A percentile compares a stretch with the other conserved stretches of the same genome.
These are phyloP conservation scores for Alviniconcha marisindica DNA, from an alignment of 1,140 invertebrate genomes.

Conservation along the genomic window DNA sequence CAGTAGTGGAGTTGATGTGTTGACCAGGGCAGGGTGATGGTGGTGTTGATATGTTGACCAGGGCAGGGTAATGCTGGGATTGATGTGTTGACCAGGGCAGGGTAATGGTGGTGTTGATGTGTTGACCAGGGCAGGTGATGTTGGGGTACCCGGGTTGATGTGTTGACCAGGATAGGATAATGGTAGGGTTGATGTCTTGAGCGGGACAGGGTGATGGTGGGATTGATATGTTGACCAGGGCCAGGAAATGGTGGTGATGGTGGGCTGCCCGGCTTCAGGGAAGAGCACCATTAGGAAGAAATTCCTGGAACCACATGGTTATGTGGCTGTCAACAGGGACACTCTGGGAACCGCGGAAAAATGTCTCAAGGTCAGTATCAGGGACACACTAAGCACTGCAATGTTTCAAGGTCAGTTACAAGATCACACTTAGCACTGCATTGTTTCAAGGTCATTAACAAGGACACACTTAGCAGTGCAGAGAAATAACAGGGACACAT, in stretches of 20 bases:
- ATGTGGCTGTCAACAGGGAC: slow-evolving; percentile 90
- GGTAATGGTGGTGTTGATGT: no score
- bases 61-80: no score
- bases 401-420: background rate
- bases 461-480: no score
- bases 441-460: no score
- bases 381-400: background rate
- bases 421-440: background rate
- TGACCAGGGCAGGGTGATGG: no score
- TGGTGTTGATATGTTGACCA: no score
- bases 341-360: slow-evolving; percentile 88
- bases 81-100: no score
- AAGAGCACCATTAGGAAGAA: slow-evolving; percentile 87
- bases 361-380: slow-evolving; percentile 80
- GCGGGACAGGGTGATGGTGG: background rate
- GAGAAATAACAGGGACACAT: no score
- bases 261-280: slow-evolving; percentile 90
- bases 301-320: slow-evolving; percentile 83
- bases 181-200: background rate
- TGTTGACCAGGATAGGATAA: background rate
- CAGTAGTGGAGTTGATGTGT: no score
- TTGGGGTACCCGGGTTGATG: no score
- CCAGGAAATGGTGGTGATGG: slow-evolving; percentile 84
- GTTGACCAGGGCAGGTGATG: no score
- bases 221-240: slow-evolving; percentile 46